Percentiles rank a stretch among this genome's conserved stretches.
Conservation (phyloP, 2,113 vertebrate genomes). For the Bostrychus sinensis region DNA sequence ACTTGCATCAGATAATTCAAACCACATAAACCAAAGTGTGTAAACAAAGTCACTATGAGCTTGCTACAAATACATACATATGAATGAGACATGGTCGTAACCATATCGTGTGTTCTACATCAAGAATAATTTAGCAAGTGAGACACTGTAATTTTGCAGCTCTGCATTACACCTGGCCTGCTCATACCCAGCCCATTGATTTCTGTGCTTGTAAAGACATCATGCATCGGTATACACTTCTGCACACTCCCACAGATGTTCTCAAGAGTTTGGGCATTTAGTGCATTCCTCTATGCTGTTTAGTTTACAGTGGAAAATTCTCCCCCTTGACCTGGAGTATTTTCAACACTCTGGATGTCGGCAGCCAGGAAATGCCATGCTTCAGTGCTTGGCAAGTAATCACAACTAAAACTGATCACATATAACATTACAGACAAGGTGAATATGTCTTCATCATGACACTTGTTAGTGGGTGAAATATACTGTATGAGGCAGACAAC, state of each 20-base stretch:
- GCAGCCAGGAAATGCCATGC: constrained; percentile 58
- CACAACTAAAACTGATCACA: too few species aligned
- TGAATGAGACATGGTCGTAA: constrained; percentile 5
- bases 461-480: too few species aligned
- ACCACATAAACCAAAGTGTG: constrained; percentile 47
- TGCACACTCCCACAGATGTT: constrained; percentile 44
- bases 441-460: too few species aligned
- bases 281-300: constrained; percentile 68
- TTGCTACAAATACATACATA: constrained; percentile 10
- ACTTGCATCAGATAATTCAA: constrained; percentile 44
- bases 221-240: constrained; percentile 20
- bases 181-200: constrained; percentile 13
- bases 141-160: constrained; percentile 52
- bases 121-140: constrained; percentile 52
- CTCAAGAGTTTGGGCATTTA: constrained; percentile 57
- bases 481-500: too few species aligned
- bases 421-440: too few species aligned
- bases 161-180: constrained; percentile 53
- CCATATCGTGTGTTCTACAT: constrained; percentile 23
- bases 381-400: constrained; percentile 26
- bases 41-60: not conserved
- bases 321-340: constrained; percentile 64
- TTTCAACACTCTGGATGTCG: constrained; percentile 58
- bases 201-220: constrained; percentile 30
- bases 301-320: constrained; percentile 71